These are phyloP conservation scores for Ariolimax columbianus DNA, from an alignment of 2,888 invertebrate species.

Conservation along the genomic window DNA sequence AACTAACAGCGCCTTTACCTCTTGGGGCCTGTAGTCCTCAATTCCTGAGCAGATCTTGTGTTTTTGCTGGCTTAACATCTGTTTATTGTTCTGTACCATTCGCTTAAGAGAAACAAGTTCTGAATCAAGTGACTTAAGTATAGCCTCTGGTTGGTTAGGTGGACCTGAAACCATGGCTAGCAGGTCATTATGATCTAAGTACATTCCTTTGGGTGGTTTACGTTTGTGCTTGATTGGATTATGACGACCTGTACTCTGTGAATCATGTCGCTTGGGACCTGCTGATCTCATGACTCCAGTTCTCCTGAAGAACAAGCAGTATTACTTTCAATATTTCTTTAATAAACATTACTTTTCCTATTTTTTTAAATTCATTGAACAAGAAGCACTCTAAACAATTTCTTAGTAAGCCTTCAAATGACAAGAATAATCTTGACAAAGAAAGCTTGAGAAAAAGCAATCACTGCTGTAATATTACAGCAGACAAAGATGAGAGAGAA, in stretches of 20 bases:
- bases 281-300: constrained; percentile 72
- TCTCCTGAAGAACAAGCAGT: constrained; percentile 59
- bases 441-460: too few relatives aligned
- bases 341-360: too few relatives aligned
- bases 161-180: constrained; percentile 91
- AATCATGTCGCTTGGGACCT: constrained; percentile 70
- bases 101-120: constrained; percentile 95
- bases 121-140: constrained; percentile 94
- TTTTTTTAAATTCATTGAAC: too few relatives aligned
- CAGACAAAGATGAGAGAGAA: too few relatives aligned
- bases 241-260: constrained; percentile 66
- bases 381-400: too few relatives aligned
- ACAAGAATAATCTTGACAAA: too few relatives aligned
- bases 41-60: constrained; percentile 85
- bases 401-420: too few relatives aligned
- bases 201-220: constrained; percentile 96
- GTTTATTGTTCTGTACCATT: constrained; percentile 98
- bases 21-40: constrained; percentile 83
- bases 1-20: constrained; percentile 65
- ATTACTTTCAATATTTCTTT: too few relatives aligned
- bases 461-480: too few relatives aligned
- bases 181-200: constrained; percentile 97
- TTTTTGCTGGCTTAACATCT: constrained; percentile 91
- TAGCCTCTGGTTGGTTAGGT: constrained; percentile 86
- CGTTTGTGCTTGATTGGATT: constrained; percentile 81